phyloP scores from a whole-genome alignment of 2,888 invertebrate genomes.

The Melinopterus prodromus region DNA sequence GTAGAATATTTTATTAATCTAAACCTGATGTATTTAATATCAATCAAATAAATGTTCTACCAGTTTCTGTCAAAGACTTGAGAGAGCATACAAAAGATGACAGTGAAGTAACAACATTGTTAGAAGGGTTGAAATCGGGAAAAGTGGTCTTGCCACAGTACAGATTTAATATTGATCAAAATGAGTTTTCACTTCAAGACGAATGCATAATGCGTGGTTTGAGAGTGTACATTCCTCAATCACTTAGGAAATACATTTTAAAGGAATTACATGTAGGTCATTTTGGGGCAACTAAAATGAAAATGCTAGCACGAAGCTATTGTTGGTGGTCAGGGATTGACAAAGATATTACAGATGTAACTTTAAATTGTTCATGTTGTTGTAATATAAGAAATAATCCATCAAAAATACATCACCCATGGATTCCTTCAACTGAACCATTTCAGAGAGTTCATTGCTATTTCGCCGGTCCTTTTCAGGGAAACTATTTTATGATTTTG shows the following conservation, averaged over 20 bases:
- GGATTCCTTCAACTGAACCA: constrained; percentile 4
- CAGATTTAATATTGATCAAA: constrained; percentile 24
- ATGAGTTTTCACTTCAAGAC: constrained; percentile 26
- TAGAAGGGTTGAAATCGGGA: constrained; percentile 15
- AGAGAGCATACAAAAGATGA: constrained; percentile 21
- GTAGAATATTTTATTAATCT: too few species aligned
- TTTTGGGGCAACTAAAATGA: constrained; percentile 31
- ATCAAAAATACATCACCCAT: constrained; percentile 7
- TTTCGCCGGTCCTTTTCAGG: not conserved
- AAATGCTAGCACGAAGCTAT: constrained; percentile 30
- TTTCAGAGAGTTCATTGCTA: constrained; percentile 9
- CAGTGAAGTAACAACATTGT: constrained; percentile 22
- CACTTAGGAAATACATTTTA: too few species aligned
- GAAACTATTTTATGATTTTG: constrained; percentile 7
- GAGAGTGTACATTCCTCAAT: constrained; percentile 20
- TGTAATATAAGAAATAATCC: constrained; percentile 8
- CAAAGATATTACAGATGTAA: constrained; percentile 23
- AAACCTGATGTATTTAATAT: not conserved
- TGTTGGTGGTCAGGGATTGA: constrained; percentile 38
- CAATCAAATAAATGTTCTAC: constrained; percentile 17
- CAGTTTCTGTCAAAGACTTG: constrained; percentile 27
- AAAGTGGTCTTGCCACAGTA: not conserved
- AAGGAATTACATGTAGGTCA: too few species aligned
- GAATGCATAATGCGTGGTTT: constrained; percentile 22
- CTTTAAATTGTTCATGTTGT: constrained; percentile 8